Conservation (phyloP, 2,113 vertebrate genomes). For the Nannospalax galili region DNA sequence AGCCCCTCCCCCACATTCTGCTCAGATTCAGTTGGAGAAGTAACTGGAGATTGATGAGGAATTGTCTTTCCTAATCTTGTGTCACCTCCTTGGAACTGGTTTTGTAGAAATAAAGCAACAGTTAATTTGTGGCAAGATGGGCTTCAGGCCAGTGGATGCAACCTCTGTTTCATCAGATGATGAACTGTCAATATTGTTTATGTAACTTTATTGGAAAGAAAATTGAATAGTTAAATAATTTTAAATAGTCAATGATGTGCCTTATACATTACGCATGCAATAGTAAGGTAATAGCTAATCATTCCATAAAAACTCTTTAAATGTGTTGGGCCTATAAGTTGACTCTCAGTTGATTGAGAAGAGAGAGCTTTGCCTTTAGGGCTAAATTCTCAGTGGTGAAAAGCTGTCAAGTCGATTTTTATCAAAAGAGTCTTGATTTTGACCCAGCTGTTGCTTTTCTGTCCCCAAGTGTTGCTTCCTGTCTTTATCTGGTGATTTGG, state of each 20-base stretch:
- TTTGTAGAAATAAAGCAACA: background rate
- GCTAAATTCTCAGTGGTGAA: background rate
- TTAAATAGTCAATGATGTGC: background rate
- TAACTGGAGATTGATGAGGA: background rate
- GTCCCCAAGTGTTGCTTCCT: conserved; percentile 62
- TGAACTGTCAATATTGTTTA: background rate
- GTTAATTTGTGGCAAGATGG: background rate
- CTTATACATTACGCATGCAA: background rate
- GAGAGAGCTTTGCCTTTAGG: background rate
- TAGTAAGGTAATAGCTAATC: background rate
- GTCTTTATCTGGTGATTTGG: conserved; percentile 28
- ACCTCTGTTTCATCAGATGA: background rate
- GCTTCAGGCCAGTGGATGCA: background rate
- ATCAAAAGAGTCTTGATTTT: conserved; percentile 13
- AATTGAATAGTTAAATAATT: background rate
- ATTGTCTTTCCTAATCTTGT: background rate
- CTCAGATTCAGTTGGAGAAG: background rate
- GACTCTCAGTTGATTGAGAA: background rate
- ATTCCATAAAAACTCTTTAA: background rate
- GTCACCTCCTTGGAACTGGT: background rate
- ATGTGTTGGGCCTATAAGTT: background rate
- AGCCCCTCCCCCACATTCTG: background rate
- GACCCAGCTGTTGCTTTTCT: conserved; percentile 50
- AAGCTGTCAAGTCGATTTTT: conserved; percentile 11
- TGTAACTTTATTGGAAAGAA: background rate